Evolutionary conservation across 2,888 invertebrate species (phyloP).

Genomic region (Leucophenga montana): DNA sequence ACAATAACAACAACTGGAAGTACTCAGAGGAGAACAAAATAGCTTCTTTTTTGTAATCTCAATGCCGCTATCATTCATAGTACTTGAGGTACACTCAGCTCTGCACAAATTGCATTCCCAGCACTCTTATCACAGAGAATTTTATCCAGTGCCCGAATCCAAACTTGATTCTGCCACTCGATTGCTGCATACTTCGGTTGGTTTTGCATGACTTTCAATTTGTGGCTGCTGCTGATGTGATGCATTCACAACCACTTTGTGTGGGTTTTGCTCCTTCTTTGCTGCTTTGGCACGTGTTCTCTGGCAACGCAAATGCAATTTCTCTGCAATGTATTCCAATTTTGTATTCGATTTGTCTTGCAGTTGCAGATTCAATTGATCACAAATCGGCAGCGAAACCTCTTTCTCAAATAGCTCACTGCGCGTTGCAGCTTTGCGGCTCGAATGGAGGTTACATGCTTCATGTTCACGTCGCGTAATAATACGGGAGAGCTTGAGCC

Average conservation of each 20-base stretch:
- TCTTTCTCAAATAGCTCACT: neutral
- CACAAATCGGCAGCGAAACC: neutral
- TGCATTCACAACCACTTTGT: neutral
- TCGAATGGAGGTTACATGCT: neutral
- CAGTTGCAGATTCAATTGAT: neutral
- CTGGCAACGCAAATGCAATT: neutral
- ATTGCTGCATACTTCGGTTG: neutral
- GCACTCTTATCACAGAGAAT: too few species aligned
- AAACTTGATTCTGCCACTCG: neutral
- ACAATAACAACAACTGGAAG: conserved; percentile 3
- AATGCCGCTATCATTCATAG: neutral
- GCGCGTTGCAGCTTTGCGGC: neutral
- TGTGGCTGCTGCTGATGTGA: neutral
- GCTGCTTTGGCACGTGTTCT: neutral
- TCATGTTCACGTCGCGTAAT: conserved; percentile 58
- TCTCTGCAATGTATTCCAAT: neutral
- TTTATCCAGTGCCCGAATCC: too few species aligned
- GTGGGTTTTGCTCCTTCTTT: neutral
- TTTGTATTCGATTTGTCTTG: neutral
- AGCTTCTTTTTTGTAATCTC: neutral
- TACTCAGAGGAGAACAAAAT: neutral
- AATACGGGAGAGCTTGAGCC: conserved; percentile 65
- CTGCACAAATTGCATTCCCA: too few species aligned
- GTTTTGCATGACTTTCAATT: neutral
- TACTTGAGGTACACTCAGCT: neutral